Base-by-base conservation (phyloP, 2,113 vertebrate genomes). In the Catharus minimus region DNA sequence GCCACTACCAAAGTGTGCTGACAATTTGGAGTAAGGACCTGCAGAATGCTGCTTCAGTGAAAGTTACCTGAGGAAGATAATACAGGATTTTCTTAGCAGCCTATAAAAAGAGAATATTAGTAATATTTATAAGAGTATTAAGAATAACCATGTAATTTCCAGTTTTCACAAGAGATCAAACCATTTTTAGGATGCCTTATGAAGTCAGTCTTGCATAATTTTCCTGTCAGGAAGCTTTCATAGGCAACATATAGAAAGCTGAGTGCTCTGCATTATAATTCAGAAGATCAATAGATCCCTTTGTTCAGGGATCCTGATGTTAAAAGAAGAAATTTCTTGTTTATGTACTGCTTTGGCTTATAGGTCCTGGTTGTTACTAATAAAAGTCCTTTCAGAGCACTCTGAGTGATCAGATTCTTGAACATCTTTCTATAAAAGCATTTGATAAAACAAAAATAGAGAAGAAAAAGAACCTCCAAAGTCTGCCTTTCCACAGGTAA, bases 251-350 rank as follows among this genome's bases (percentile, higher is more conserved):
- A 93, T 61, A 97, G 92, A 97, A 96, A 95, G 79, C 80, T 58
- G 82, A 96, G 76, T 36, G 53, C 23, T 74, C 69, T 92, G 80
- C 80, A 78, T 92, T 93, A 89, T 65, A 74, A 90, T 79, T 86
- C 69, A 95, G 86, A 89, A 89, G 94, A 93, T 92, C 92, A 95
- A 84, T 80, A 89, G 87, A 88, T 72, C 36, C 32, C 55, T 97
- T 94, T 97, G 93, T 96, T 92, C 75, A 81, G 82, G 46, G 33
- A 88, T 82, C 75, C 90, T 93, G 88, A 94, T 78, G 55, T 81
- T 85, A 93, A 91, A 94, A 93, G 91, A 94, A 96, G 92, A 96
- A 95, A 95, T 27, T 44, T 91, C 79, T 93, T 93, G 55, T 92
- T 93, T 92, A 49, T 89, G 32, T 79, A 73, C 78, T 90, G 50